These are phyloP conservation scores for Lipophrys pholis DNA, from an alignment of 2,113 vertebrate species.

Conservation along the genomic window DNA sequence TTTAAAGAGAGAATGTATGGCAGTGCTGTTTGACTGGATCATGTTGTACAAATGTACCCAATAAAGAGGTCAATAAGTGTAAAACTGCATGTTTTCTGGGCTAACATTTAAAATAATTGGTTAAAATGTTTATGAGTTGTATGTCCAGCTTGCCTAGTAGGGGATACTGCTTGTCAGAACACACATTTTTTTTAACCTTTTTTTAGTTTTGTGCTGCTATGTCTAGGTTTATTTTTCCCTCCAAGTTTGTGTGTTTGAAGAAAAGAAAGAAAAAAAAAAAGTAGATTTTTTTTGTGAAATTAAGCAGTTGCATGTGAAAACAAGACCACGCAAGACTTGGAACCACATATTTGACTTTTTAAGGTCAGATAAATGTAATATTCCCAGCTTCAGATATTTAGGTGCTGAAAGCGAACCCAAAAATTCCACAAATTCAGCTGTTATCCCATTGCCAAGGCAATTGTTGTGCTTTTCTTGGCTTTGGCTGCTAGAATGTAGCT, in stretches of 20 bases:
- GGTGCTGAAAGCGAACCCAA: background rate
- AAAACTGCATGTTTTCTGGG: background rate
- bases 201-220: no score
- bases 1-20: no score
- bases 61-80: no score
- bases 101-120: background rate
- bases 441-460: background rate
- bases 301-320: constrained; percentile 3
- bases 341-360: background rate
- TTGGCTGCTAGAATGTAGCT: constrained; percentile 24
- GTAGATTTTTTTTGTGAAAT: constrained; percentile 29
- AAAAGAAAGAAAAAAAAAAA: background rate
- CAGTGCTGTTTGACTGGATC: no score
- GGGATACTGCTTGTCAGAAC: background rate
- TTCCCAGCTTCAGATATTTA: background rate
- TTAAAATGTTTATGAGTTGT: background rate
- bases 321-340: background rate
- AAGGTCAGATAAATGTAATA: background rate
- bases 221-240: no score
- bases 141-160: background rate
- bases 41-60: no score
- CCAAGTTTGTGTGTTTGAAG: background rate
- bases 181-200: background rate
- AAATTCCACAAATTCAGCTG: background rate
- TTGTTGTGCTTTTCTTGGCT: constrained; percentile 1